Base-by-base conservation (phyloP, 2,113 vertebrate genomes). In the Caracal caracal region DNA sequence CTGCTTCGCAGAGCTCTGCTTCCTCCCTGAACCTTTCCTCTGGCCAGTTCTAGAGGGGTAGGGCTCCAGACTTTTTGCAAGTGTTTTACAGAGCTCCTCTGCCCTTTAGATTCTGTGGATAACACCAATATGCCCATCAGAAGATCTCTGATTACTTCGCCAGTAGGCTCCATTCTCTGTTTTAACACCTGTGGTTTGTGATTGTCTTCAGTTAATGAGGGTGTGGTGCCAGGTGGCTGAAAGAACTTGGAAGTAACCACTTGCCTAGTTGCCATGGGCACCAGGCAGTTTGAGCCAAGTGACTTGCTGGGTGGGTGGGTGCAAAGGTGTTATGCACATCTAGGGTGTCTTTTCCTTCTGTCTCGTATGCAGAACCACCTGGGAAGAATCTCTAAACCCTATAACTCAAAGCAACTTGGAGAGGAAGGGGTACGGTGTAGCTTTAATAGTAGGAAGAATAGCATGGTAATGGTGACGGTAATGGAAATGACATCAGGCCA, bases 191-290 rank as follows among this genome's bases (percentile, higher is more conserved):
- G 37, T 71, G 75, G 71, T 83, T 90, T 63, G 47, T 88, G 68
- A 88, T 61, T 63, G 16, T 81, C 19, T 35, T 30, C 10, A 88
- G 0, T 81, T 85, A 78, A 76, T 94, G 37, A 95, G 37, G 61
- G 22, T 94, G 37, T 10, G 59, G 79, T 89, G 35, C 53, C 63
- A 65, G 40, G 61, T 96, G 56, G 15, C 83, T 91, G 53, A 94
- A 94, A 89, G 66, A 66, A 75, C 59, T 59, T 94, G 61, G 56
- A 96, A 97, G 80, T 94, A 92, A 91, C 49, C 30, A 59, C 6
- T 75, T 94, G 59, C 75, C 63, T 94, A 10, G 75, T 95, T 98
- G 86, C 91, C 24, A 56, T 94, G 82, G 92, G 43, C 51, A 95
- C 82, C 80, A 71, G 73, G 80, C 76, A 83, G 13, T 76, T 40